Percentiles rank a stretch among this genome's conserved stretches.
Conservation (phyloP, 2,113 vertebrate genomes). For the Neodontobutis hainanensis region DNA sequence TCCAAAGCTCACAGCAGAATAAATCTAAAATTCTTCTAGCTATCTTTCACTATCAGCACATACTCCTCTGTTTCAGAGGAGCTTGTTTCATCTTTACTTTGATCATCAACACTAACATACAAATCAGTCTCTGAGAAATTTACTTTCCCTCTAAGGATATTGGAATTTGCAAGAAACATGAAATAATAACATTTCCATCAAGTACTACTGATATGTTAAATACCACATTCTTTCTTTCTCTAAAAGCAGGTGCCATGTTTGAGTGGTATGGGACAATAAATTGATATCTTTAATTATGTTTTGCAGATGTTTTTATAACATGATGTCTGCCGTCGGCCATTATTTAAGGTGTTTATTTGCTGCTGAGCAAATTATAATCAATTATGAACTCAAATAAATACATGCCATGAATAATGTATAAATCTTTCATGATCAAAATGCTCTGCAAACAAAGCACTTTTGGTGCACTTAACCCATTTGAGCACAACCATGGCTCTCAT, state of each 20-base stretch:
- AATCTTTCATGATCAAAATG: constrained; percentile 22
- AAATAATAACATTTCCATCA: too few species aligned
- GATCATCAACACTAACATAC: constrained; percentile 45
- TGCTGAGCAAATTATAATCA: background rate
- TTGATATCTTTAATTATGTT: too few species aligned
- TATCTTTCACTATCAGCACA: constrained; percentile 61
- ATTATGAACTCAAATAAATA: background rate
- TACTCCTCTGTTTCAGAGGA: constrained; percentile 45
- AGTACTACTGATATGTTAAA: too few species aligned
- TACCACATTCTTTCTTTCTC: too few species aligned
- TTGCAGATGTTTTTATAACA: too few species aligned
- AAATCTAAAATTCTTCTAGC: constrained; percentile 61
- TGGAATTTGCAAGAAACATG: too few species aligned
- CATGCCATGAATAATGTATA: background rate
- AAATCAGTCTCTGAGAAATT: constrained; percentile 40
- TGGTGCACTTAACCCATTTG: constrained; percentile 25
- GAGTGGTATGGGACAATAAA: too few species aligned
- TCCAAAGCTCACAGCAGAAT: constrained; percentile 68
- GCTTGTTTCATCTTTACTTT: constrained; percentile 41
- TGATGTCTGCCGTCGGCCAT: background rate
- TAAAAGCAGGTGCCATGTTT: too few species aligned
- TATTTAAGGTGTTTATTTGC: background rate
- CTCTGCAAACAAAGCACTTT: constrained; percentile 2
- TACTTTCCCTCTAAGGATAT: background rate
- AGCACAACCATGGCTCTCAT: constrained; percentile 34